Conservation (phyloP, 2,113 vertebrate genomes). For the Oceanodroma tethys region DNA sequence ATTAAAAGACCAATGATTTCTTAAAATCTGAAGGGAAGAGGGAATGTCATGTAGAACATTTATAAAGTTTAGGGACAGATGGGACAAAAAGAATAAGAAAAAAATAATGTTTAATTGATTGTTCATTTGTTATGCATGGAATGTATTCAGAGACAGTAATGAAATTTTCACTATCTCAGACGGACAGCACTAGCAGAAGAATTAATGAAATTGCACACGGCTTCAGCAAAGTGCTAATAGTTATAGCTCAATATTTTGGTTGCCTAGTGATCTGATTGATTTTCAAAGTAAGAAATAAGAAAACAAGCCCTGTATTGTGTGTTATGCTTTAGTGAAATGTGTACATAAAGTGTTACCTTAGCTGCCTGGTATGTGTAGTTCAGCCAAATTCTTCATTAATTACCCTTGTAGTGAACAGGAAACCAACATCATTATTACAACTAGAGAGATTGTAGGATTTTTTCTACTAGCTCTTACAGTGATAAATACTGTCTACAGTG, state of each 20-base stretch:
- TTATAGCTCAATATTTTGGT: constrained; percentile 26
- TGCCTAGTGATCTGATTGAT: constrained; percentile 27
- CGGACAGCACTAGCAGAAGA: neutral
- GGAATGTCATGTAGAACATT: neutral
- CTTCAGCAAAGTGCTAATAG: constrained; percentile 5
- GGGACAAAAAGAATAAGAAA: neutral
- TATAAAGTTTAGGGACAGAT: neutral
- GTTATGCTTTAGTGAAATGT: neutral
- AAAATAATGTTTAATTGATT: neutral
- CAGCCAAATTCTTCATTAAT: constrained; percentile 65
- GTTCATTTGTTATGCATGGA: neutral
- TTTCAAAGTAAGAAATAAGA: constrained; percentile 26
- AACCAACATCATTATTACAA: constrained; percentile 40
- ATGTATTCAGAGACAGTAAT: neutral
- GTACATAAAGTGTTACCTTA: constrained; percentile 52
- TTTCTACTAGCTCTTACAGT: neutral
- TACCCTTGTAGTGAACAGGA: constrained; percentile 34
- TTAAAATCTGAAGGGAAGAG: neutral
- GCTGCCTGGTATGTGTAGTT: constrained; percentile 27
- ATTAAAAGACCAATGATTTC: neutral
- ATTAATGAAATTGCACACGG: neutral
- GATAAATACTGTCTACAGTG: neutral
- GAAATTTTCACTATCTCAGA: constrained; percentile 27
- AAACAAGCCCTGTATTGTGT: constrained; percentile 11
- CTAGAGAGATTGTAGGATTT: neutral